Evolutionary conservation across 2,888 invertebrate genomes (phyloP).

Genomic region (Dione vanillae): DNA sequence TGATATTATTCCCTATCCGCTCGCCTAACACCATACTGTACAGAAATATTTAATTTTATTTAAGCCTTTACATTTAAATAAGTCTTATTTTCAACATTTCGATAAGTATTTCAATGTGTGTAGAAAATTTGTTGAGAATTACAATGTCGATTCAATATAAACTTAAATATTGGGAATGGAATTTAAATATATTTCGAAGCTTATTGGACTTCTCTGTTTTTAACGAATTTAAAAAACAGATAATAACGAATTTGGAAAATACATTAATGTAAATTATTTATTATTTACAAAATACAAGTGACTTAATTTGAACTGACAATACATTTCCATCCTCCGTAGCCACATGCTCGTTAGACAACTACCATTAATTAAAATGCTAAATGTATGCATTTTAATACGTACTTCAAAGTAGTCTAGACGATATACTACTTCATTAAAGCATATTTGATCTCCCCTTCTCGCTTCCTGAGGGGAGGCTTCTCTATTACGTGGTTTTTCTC

Average conservation of each 20-base stretch:
- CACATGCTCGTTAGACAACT: slow-evolving; percentile 21
- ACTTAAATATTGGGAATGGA: too few relatives aligned
- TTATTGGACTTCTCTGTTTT: too few relatives aligned
- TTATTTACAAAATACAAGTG: not conserved
- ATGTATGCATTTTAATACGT: slow-evolving; percentile 27
- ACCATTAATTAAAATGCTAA: slow-evolving; percentile 34
- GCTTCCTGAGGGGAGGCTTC: slow-evolving; percentile 30
- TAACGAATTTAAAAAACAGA: too few relatives aligned
- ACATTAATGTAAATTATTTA: not conserved
- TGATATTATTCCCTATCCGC: slow-evolving; percentile 11
- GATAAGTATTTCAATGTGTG: too few relatives aligned
- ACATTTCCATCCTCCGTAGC: not conserved
- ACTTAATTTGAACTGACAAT: slow-evolving; percentile 2
- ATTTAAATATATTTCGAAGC: too few relatives aligned
- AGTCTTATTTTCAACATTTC: too few relatives aligned
- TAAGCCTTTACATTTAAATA: not conserved
- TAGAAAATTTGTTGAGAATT: too few relatives aligned
- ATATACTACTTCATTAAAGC: slow-evolving; percentile 37
- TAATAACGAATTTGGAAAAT: too few relatives aligned
- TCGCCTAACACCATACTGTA: slow-evolving; percentile 7
- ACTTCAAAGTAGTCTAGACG: slow-evolving; percentile 32
- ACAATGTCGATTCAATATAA: too few relatives aligned
- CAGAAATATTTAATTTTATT: not conserved
- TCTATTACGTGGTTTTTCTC: slow-evolving; percentile 29
- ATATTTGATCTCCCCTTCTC: slow-evolving; percentile 36